Evolutionary conservation across 2,888 invertebrate species (phyloP), one percentile per base, ranked within the genome.

Genomic region (Priocnemis perturbator): DNA sequence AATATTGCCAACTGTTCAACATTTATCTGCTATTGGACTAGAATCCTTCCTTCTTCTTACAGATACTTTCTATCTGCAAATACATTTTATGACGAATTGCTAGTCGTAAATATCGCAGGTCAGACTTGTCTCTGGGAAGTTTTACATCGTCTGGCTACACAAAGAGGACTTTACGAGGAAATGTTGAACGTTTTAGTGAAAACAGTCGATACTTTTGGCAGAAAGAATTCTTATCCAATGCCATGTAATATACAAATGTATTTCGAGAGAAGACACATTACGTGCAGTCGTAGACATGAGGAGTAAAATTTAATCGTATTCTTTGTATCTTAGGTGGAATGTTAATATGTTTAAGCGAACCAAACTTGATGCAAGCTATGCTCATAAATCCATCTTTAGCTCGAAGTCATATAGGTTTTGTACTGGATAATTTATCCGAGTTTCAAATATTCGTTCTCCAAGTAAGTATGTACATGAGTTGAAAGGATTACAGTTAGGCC

Each of bases 121-220:
- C 92, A 93, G 82, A 92, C 92, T 44, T 91, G 92, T 45, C 90
- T 93, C 62, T 93, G 92, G 91, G 91, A 91, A 74, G 89, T 93
- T 50, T 88, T 94, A 20, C 87, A 91, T 78, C 90, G 91, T 67
- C 84, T 93, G 75, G 91, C 91, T 30, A 87, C 87, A 11, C 87
- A 88, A 59, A 89, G 92, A 77, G 92, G 93, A 62, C 86, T 93
- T 21, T 91, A 91, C 69, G 89, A 90, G 37, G 92, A 92, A 87
- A 91, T 92, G 60, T 88, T 92, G 17, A 90, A 91, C 53, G 90
- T 92, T 45, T 86, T 93, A 23, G 90, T 91, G 52, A 91, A 91
- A 83, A 89, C 91, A 65, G 76, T 84, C 44, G 84, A 83, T 56
- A 75, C 76, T 17, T 74, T 79, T 30, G 79, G 78, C 48, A 71